Percentiles rank a stretch among this genome's conserved stretches.
Conservation (phyloP, 2,113 vertebrate species). For the Lophius piscatorius region DNA sequence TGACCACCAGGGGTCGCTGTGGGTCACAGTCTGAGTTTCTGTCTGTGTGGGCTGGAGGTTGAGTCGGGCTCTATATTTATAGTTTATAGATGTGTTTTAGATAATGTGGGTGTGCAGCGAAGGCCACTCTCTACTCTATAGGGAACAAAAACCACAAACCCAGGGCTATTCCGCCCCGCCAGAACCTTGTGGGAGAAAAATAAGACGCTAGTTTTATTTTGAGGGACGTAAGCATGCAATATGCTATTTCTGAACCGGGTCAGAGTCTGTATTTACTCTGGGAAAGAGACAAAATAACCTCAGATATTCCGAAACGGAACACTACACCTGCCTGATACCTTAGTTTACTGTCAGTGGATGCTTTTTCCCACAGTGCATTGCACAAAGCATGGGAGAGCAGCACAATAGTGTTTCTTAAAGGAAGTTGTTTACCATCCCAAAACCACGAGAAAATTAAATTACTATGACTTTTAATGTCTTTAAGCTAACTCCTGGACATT, state of each 20-base stretch:
- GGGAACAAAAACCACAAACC: slow-evolving; percentile 50
- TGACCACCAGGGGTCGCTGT: slow-evolving; percentile 69
- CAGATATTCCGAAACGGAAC: too few species aligned
- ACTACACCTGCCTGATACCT: too few species aligned
- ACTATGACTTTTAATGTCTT: too few species aligned
- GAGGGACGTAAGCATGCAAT: not conserved
- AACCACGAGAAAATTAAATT: too few species aligned
- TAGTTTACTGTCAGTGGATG: too few species aligned
- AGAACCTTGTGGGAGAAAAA: slow-evolving; percentile 35
- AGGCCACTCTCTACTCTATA: slow-evolving; percentile 49
- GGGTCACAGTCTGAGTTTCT: slow-evolving; percentile 17
- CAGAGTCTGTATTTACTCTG: not conserved
- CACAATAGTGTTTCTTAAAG: not conserved
- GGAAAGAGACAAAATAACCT: not conserved
- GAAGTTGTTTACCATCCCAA: too few species aligned
- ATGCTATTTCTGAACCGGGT: not conserved
- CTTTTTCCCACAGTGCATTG: not conserved
- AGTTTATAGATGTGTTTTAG: slow-evolving; percentile 17
- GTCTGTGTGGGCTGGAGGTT: slow-evolving; percentile 48
- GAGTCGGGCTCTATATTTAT: slow-evolving; percentile 69
- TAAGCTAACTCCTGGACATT: too few species aligned
- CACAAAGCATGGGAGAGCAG: not conserved
- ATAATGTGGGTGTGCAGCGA: slow-evolving; percentile 17
- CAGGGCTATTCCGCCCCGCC: slow-evolving; percentile 27
- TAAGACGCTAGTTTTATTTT: slow-evolving; percentile 14